phyloP scores from a whole-genome alignment of 2,797 vertebrate species.

The Poecilia gillii region DNA sequence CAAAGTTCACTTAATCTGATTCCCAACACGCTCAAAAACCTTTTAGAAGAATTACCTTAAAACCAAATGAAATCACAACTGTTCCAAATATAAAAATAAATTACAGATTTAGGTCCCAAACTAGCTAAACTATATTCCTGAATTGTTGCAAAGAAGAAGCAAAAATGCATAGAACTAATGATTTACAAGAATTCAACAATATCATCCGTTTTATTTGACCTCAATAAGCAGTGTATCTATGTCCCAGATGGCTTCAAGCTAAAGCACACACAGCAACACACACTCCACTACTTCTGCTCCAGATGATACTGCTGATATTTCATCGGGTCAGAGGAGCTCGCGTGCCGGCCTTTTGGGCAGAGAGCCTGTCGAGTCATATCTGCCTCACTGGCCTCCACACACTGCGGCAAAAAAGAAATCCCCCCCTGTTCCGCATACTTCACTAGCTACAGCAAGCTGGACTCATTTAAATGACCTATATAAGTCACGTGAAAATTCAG shows the following conservation, averaged over 20 bases:
- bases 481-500: conserved; percentile 58
- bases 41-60: too few relatives aligned
- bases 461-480: conserved; percentile 63
- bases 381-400: conserved; percentile 11
- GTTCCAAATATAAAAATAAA: background rate
- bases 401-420: conserved; percentile 50
- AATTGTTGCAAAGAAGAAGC: background rate
- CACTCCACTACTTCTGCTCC: conserved; percentile 1
- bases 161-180: background rate
- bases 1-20: background rate
- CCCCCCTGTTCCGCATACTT: conserved; percentile 36
- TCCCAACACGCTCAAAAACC: background rate
- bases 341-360: conserved; percentile 45
- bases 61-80: background rate
- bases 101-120: background rate
- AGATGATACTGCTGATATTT: conserved; percentile 17
- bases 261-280: background rate
- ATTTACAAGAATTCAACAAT: background rate
- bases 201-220: conserved; percentile 20
- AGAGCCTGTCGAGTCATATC: conserved; percentile 44
- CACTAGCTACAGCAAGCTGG: conserved; percentile 28
- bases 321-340: conserved; percentile 35
- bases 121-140: background rate
- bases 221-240: conserved; percentile 12
- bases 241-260: conserved; percentile 7